phyloP scores from a whole-genome alignment of 2,888 invertebrate genomes.

The Silvanus unidentatus region DNA sequence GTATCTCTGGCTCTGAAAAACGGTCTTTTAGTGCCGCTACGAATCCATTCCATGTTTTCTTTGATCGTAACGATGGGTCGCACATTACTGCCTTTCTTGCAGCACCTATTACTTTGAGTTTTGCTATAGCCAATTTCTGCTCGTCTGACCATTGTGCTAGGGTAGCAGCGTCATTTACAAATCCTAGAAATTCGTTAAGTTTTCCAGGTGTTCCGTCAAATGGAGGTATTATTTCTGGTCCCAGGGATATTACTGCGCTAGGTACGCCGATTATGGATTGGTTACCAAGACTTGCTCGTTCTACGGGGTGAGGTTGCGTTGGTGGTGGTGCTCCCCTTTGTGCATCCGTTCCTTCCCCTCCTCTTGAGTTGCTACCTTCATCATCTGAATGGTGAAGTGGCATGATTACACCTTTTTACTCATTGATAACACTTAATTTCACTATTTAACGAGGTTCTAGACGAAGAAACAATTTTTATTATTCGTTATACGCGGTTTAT shows the following conservation, averaged over 20 bases:
- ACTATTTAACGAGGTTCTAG: too few relatives aligned
- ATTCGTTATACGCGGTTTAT: too few relatives aligned
- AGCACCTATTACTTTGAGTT: not conserved
- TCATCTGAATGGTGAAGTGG: too few relatives aligned
- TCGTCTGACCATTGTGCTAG: not conserved
- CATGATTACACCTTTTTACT: too few relatives aligned
- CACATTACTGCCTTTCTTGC: not conserved
- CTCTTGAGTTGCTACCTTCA: too few relatives aligned
- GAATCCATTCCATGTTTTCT: not conserved
- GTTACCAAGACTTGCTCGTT: too few relatives aligned
- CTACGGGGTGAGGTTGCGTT: too few relatives aligned
- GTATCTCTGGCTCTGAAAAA: not conserved
- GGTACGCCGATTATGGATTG: not conserved
- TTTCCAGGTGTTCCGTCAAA: not conserved
- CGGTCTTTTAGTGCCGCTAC: not conserved
- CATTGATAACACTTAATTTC: too few relatives aligned
- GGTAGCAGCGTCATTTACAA: not conserved
- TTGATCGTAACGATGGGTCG: not conserved
- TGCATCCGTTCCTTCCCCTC: too few relatives aligned
- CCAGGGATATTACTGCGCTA: not conserved
- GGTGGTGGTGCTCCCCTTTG: too few relatives aligned
- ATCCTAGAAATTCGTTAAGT: not conserved
- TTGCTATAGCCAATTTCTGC: constrained; percentile 1
- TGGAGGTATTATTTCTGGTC: not conserved
- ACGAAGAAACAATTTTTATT: too few relatives aligned